Base-by-base conservation (phyloP, 2,113 vertebrate genomes). In the Alosa alosa region DNA sequence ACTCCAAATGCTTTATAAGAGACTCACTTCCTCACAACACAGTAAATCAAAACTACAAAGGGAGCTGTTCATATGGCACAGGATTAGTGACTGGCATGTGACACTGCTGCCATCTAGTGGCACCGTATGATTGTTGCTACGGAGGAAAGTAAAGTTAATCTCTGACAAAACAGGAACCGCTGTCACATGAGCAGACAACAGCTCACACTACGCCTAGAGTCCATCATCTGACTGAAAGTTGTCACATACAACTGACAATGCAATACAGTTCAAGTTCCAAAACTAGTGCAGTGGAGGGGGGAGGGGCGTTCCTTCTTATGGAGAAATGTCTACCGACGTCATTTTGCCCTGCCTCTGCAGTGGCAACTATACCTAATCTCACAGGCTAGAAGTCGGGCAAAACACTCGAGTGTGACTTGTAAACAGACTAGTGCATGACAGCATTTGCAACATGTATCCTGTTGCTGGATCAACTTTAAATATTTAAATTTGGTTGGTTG, bases 331-430 rank as follows among this genome's bases (percentile, higher is more conserved):
- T 78, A 17, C 18, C 11, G 46, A 86, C 75, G 78, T 72, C 25
- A 46, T 44, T 25, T 57, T 31, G 86, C 82, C 60, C 89, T 72
- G 88, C 89, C 88, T 86, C 88, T 82, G 44, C 84, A 64, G 81
- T 78, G 82, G 82, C 50, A 9, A 15, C 81, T 78, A 78, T 78
- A 78, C 72, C 72, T 41, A 41, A 78, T 78, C 72, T 78, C 72
- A 78, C 13, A 41, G 31, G 31, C 25, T 78, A 78, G 11, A 39
- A 78, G 72, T 11, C 72, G 31, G 5, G 72, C 31, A 78, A 78
- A 4, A 78, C 72, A 1, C 11, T 2, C 13, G 72, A 39, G 72
- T 5, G 72, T 36, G 3, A 78, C 11, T 72, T 78, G 31, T 39
- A 1, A 39, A 39, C 72, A 17, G 72, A 78, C 72, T 31, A 31